Base-by-base conservation (phyloP, 2,113 vertebrate species). In the Pipa parva region DNA sequence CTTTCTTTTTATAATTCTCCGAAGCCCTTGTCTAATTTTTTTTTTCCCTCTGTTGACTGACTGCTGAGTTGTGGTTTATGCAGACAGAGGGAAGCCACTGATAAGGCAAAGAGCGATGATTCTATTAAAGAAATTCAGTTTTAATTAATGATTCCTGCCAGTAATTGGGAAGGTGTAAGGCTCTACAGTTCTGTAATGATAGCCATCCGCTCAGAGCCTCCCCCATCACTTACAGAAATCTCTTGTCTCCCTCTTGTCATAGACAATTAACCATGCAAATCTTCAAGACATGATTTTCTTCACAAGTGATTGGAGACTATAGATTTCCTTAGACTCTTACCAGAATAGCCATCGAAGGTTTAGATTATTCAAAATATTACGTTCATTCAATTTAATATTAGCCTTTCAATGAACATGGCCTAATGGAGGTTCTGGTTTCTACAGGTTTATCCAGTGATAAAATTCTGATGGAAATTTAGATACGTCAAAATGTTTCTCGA, bases 321-420 rank as follows among this genome's bases (percentile, higher is more conserved):
- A 88, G 93, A 94, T 90, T 95, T 96, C 94, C 97, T 97, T 98
- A 97, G 93, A 94, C 90, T 90, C 91, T 90, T 82, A n/a, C n/a
- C n/a, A n/a, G n/a, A n/a, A n/a, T n/a, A n/a, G n/a, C n/a, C n/a
- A n/a, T n/a, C n/a, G 29, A 31, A 31, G 5, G 5, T 31, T 31
- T 31, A 31, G 29, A 31, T 31, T 31, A 31, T 31, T 5, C 29
- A 31, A 31, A 31, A 5, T 31, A 31, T n/a, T n/a, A n/a, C n/a
- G n/a, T n/a, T n/a, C n/a, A n/a, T n/a, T n/a, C n/a, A n/a, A n/a
- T n/a, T n/a, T n/a, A n/a, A n/a, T n/a, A n/a, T n/a, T n/a, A n/a
- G n/a, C n/a, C n/a, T n/a, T n/a, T n/a, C n/a, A n/a, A n/a, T n/a
- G n/a, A n/a, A n/a, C n/a, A n/a, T n/a, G n/a, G n/a, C n/a, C n/a